Evolutionary conservation across 1,140 invertebrate genomes (phyloP).

Genomic region (Brachionus calyciflorus): DNA sequence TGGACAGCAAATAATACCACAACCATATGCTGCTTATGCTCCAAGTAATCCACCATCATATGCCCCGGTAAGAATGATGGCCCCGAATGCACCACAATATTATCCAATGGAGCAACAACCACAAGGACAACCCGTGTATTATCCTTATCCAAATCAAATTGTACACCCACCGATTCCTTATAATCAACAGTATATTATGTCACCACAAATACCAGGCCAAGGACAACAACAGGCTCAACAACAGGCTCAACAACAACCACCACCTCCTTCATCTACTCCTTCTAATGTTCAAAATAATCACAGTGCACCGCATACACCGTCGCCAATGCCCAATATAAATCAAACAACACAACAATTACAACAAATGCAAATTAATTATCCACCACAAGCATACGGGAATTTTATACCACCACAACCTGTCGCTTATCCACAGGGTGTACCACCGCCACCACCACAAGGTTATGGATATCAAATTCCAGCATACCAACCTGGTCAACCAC

Average conservation of each 20-base stretch:
- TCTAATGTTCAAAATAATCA: constrained; percentile 17
- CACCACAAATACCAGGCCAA: not conserved
- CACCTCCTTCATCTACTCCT: constrained; percentile 10
- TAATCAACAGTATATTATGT: not conserved
- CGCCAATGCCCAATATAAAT: not conserved
- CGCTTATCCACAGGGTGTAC: not conserved
- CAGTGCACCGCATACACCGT: constrained; percentile 10
- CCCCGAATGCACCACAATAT: not conserved
- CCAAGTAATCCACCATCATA: not conserved
- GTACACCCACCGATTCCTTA: not conserved
- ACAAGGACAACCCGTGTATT: not conserved
- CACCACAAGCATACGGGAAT: not conserved
- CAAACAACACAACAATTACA: not conserved
- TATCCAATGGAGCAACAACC: not conserved
- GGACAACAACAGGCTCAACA: not conserved
- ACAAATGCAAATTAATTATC: not conserved
- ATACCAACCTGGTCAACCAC: not conserved
- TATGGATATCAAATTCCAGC: not conserved
- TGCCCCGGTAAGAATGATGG: not conserved
- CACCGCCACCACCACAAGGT: not conserved
- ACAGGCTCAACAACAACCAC: constrained; percentile 12
- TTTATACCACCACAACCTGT: not conserved
- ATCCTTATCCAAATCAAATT: constrained; percentile 2
- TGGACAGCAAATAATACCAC: not conserved
- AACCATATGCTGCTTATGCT: not conserved